phyloP scores from a whole-genome alignment of 2,888 invertebrate species.

The Pelosia muscerda region DNA sequence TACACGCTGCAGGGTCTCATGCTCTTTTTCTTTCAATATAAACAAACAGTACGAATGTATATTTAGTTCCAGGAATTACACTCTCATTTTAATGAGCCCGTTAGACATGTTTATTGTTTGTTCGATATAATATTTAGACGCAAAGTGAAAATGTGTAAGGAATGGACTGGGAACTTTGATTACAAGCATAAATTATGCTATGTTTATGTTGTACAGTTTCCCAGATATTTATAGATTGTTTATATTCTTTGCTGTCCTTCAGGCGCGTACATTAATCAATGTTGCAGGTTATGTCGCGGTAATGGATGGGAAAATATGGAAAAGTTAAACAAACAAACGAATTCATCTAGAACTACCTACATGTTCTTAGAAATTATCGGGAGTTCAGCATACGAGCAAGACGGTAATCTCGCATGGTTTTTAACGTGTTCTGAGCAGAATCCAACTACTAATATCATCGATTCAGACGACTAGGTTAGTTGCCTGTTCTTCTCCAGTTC shows the following conservation, averaged over 20 bases:
- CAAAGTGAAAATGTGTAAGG: conserved; percentile 17
- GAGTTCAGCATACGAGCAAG: neutral
- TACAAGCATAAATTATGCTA: conserved; percentile 20
- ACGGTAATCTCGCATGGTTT: neutral
- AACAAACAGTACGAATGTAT: neutral
- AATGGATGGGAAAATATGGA: conserved; percentile 2
- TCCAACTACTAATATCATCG: no score
- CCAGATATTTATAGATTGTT: conserved; percentile 38
- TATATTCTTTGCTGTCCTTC: conserved; percentile 37
- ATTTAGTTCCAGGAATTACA: conserved; percentile 5
- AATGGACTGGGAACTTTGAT: conserved; percentile 24
- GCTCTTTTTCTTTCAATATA: neutral
- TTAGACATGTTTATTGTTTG: conserved; percentile 17
- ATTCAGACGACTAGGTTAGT: no score
- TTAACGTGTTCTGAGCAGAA: no score
- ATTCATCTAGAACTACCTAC: neutral
- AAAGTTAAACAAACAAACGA: neutral
- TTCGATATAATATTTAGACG: conserved; percentile 23
- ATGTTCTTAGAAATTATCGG: neutral
- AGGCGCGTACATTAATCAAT: conserved; percentile 37
- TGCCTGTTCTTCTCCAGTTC: no score
- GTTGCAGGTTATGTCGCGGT: conserved; percentile 32
- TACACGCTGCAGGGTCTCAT: neutral
- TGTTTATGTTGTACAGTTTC: conserved; percentile 8
- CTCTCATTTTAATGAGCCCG: conserved; percentile 6